phyloP scores from a whole-genome alignment of 1,140 invertebrate species.

The Drosophila eugracilis region DNA sequence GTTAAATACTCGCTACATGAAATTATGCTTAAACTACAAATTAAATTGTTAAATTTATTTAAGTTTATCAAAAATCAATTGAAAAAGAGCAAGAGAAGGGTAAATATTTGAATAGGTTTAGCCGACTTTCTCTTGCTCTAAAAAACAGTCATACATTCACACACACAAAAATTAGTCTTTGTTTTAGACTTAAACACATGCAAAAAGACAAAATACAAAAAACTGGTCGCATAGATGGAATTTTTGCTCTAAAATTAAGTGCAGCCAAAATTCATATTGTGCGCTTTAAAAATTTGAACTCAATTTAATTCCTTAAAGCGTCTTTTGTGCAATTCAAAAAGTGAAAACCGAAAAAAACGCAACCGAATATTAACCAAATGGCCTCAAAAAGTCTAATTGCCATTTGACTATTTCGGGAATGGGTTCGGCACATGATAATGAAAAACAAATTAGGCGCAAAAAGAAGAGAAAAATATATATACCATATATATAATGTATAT shows the following conservation, averaged over 20 bases:
- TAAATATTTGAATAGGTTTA: not conserved
- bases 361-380: constrained; percentile 59
- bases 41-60: constrained; percentile 13
- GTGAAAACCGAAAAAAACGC: constrained; percentile 29
- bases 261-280: constrained; percentile 24
- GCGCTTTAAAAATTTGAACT: constrained; percentile 41
- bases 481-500: constrained; percentile 21
- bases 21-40: constrained; percentile 59
- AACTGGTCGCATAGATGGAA: constrained; percentile 30
- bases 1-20: constrained; percentile 56
- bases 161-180: constrained; percentile 16
- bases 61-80: constrained; percentile 62
- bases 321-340: constrained; percentile 55
- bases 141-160: constrained; percentile 32
- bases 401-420: constrained; percentile 69
- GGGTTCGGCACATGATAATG: constrained; percentile 64
- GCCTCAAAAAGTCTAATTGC: constrained; percentile 81
- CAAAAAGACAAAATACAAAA: constrained; percentile 73
- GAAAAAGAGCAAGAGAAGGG: constrained; percentile 26
- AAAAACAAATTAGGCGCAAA: constrained; percentile 77
- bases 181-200: constrained; percentile 40
- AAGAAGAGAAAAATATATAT: constrained; percentile 31
- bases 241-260: constrained; percentile 30
- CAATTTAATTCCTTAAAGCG: constrained; percentile 39
- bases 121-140: constrained; percentile 9